Percentiles rank a stretch among this genome's conserved stretches.
Conservation (phyloP, 2,888 invertebrate genomes). For the Sacculina carcini region DNA sequence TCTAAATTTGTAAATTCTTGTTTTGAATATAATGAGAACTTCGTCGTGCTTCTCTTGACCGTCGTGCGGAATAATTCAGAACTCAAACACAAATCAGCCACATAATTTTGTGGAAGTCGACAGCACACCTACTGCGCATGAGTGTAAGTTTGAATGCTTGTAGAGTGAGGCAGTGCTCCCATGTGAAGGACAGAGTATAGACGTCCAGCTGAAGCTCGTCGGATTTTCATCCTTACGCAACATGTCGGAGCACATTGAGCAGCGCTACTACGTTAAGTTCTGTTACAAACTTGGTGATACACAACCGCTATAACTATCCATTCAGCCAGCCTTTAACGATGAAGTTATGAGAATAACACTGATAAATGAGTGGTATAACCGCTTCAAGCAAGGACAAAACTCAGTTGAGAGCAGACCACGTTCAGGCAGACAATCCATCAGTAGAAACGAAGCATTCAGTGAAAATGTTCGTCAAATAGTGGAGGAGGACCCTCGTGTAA, state of each 20-base stretch:
- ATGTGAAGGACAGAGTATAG: neutral
- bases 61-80: too few species aligned
- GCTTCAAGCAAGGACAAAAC: too few species aligned
- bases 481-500: neutral
- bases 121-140: neutral
- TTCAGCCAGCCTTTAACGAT: neutral
- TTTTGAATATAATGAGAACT: too few species aligned
- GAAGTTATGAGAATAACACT: neutral
- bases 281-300: neutral
- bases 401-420: too few species aligned
- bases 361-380: too few species aligned
- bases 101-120: neutral
- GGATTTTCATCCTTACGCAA: too few species aligned
- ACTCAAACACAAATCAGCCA: too few species aligned
- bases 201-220: neutral
- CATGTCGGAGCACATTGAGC: too few species aligned
- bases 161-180: neutral
- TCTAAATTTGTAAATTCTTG: too few species aligned
- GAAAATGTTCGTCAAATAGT: too few species aligned
- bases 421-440: neutral
- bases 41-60: too few species aligned
- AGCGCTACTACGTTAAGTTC: neutral
- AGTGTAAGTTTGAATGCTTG: neutral
- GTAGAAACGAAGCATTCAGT: neutral
- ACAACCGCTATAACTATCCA: neutral